Base-by-base conservation (phyloP, 1,140 invertebrate genomes). In the Papilio dardanus region DNA sequence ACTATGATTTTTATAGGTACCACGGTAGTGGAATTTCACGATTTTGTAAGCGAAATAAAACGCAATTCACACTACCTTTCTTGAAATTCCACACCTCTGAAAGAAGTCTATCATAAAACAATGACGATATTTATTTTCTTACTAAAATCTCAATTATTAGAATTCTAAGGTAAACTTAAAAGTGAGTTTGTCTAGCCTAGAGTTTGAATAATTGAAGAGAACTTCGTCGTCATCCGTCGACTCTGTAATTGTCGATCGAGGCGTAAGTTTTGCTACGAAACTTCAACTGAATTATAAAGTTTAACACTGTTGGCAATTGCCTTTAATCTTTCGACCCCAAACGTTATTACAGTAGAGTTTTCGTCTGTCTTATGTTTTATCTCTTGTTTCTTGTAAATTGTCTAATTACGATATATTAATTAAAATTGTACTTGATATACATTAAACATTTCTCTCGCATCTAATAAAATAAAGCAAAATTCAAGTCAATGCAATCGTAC, bases 131-230 rank as follows among this genome's bases (percentile, higher is more conserved):
- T 37, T 37, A 3, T 46, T 5, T n/a, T 46, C 42, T 46, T 46
- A 16, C 5, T n/a, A n/a, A 46, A 46, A 19, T n/a, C 42, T n/a
- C n/a, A 46, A 46, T 46, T 46, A 6, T n/a, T 46, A 46, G 6
- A n/a, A 54, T 16, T 24, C 12, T 30, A 28, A 28, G 7, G 12
- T 66, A 19, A 31, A 66, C 28, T 33, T 35, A 66, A n/a, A 10
- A 65, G 16, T 33, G 10, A 31, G 24, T 31, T 68, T 35, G 67
- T 69, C 35, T 42, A 69, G 67, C 21, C 67, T 69, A 19, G 21
- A 42, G 67, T 33, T 69, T 69, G 67, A 69, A 69, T 69, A 69
- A 69, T 69, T 69, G 31, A 69, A 69, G 37, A 19, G 67, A 24
- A 40, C 12, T 3, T 68, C 16, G 65, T 28, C 24, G 54, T 62